Evolutionary conservation across 2,113 vertebrate species (phyloP), one percentile per base, ranked within the genome.

Genomic region (Chloebia gouldiae): DNA sequence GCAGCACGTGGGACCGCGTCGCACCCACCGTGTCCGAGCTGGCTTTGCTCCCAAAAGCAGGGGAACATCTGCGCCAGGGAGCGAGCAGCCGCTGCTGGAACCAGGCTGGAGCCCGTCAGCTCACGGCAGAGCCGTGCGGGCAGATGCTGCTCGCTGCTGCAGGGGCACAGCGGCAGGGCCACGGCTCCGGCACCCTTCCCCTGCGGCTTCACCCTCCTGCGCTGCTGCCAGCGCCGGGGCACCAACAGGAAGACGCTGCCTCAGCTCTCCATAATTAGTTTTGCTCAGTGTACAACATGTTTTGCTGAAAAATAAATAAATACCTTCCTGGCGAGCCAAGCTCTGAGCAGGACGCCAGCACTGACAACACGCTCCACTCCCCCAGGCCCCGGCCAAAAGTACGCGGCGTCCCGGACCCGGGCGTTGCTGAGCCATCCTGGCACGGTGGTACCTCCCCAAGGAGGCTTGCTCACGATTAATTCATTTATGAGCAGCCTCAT

Each of bases 221-320:
- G 45, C 68, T 35, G 8, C 64, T 61, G 88, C 54, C 77, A 88
- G 88, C 4, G 27, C 89, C 4, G 47, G 51, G 27, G 42, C 47
- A n/a, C 91, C 82, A 60, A 71, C 25, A 92, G 95, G 76, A 85
- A 66, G 31, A 69, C 45, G 4, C 73, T 81, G 97, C 87, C 93
- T 95, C 73, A 75, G 96, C 82, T 81, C 72, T 47, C 75, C 20
- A 9, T 78, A 93, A 94, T 88, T 83, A 93, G 90, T 69, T 93
- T 84, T 92, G 93, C 85, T 95, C 92, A 86, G 91, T 77, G 91
- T 91, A 88, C 97, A 85, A 88, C 91, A 79, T 93, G 92, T 94
- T 96, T 91, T 92, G 76, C 81, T 90, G 92, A 95, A 94, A 97
- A 93, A 96, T 83, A 93, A 93, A 93, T 77, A 92, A 95, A 95